phyloP scores from a whole-genome alignment of 2,888 invertebrate species.

The Tetheella fluctuosa region DNA sequence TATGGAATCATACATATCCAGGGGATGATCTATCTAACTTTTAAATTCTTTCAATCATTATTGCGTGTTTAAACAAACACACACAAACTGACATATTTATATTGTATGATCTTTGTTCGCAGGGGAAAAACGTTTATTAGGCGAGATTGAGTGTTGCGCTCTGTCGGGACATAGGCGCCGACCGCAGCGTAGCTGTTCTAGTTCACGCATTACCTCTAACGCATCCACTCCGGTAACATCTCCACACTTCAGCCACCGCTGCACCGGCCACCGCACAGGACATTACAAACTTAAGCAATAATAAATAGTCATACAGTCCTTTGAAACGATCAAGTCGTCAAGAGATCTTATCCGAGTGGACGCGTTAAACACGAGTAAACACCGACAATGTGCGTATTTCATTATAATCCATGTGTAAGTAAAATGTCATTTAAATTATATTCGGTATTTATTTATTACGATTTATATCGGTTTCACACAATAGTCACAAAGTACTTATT shows the following conservation, averaged over 20 bases:
- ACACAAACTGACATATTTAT: no score
- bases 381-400: slow-evolving; percentile 75
- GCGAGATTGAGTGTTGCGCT: slow-evolving; percentile 88
- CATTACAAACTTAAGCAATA: background rate
- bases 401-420: slow-evolving; percentile 43
- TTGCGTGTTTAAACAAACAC: no score
- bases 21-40: no score
- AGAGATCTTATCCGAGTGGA: slow-evolving; percentile 51
- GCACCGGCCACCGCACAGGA: background rate
- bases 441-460: slow-evolving; percentile 48
- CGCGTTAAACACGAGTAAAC: slow-evolving; percentile 45
- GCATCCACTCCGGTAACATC: slow-evolving; percentile 19
- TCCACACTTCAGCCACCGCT: slow-evolving; percentile 11
- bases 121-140: slow-evolving; percentile 95
- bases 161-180: slow-evolving; percentile 67
- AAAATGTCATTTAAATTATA: slow-evolving; percentile 35
- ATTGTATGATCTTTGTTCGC: no score
- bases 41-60: no score
- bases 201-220: slow-evolving; percentile 28
- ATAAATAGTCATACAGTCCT: slow-evolving; percentile 9
- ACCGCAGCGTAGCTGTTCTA: slow-evolving; percentile 27
- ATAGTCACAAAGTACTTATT: slow-evolving; percentile 69
- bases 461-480: slow-evolving; percentile 46
- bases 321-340: slow-evolving; percentile 11
- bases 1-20: no score